phyloP scores from a whole-genome alignment of 1,140 invertebrate genomes.

The Orius insidiosus region DNA sequence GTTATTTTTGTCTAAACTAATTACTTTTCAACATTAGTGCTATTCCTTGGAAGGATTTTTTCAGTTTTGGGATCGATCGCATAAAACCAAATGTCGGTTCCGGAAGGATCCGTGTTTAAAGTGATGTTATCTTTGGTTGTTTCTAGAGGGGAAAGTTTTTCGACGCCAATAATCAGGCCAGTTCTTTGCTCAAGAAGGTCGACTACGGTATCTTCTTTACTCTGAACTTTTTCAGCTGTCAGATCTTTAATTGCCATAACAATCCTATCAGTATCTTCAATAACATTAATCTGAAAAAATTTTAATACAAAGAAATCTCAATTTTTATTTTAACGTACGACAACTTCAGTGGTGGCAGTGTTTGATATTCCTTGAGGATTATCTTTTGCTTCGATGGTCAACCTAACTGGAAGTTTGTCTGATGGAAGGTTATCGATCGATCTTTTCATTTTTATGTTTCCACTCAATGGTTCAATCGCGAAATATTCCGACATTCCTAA shows the following conservation, averaged over 20 bases:
- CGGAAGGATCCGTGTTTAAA: slow-evolving; percentile 48
- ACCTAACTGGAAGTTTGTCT: slow-evolving; percentile 47
- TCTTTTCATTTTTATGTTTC: slow-evolving; percentile 51
- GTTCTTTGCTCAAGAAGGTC: slow-evolving; percentile 54
- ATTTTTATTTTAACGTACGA: slow-evolving; percentile 30
- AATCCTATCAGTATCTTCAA: slow-evolving; percentile 50
- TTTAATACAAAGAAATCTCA: no score
- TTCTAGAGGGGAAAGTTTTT: slow-evolving; percentile 52
- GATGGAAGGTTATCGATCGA: slow-evolving; percentile 46
- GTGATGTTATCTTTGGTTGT: slow-evolving; percentile 48
- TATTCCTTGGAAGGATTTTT: slow-evolving; percentile 51
- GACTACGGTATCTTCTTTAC: slow-evolving; percentile 42
- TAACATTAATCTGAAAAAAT: slow-evolving; percentile 37
- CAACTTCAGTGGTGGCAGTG: slow-evolving; percentile 40
- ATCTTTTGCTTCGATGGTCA: slow-evolving; percentile 55
- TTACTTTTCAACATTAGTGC: slow-evolving; percentile 46
- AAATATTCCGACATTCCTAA: slow-evolving; percentile 49
- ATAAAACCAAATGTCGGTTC: slow-evolving; percentile 76
- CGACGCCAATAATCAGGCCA: slow-evolving; percentile 55
- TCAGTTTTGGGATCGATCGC: slow-evolving; percentile 62
- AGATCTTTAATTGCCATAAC: slow-evolving; percentile 57
- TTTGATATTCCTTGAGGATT: slow-evolving; percentile 47
- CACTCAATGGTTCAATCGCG: slow-evolving; percentile 48
- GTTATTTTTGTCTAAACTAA: background rate
- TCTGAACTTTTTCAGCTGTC: slow-evolving; percentile 48